These are phyloP conservation scores for Bergia puertoricense DNA, from an alignment of 92 coral and sea anemone genomes.

Conservation along the genomic window DNA sequence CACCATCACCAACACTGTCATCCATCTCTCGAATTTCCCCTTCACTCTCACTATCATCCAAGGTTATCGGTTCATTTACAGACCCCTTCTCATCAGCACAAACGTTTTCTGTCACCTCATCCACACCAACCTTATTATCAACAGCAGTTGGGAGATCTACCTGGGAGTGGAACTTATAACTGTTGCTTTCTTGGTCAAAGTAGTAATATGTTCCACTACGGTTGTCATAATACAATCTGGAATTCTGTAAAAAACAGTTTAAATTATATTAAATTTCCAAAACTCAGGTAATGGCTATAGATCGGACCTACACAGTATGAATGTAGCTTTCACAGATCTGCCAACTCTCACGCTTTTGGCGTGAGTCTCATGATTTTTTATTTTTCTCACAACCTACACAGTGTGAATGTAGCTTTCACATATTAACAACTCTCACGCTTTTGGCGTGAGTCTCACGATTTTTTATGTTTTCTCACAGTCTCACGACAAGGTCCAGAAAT, in stretches of 20 bases:
- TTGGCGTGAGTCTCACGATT: too few relatives aligned
- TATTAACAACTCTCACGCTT: too few relatives aligned
- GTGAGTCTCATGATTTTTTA: too few relatives aligned
- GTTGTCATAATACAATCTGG: constrained; percentile 86
- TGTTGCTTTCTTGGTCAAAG: constrained; percentile 70
- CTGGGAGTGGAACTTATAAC: constrained; percentile 86
- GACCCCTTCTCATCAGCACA: neutral
- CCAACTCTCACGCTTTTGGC: too few relatives aligned
- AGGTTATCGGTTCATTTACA: constrained; percentile 5
- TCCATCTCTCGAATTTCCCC: constrained; percentile 75
- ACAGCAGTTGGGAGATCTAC: constrained; percentile 52
- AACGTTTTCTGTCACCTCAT: constrained; percentile 1
- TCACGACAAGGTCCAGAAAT: too few relatives aligned
- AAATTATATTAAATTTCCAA: neutral
- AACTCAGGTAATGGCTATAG: too few relatives aligned
- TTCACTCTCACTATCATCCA: constrained; percentile 55
- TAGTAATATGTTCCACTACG: constrained; percentile 84
- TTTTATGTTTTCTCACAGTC: too few relatives aligned
- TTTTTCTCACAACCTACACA: too few relatives aligned
- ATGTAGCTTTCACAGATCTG: too few relatives aligned
- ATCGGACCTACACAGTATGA: too few relatives aligned
- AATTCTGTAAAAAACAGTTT: constrained; percentile 56
- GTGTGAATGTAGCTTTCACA: too few relatives aligned
- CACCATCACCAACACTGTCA: constrained; percentile 60
- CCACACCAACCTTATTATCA: neutral